Conservation (phyloP, 2,113 vertebrate genomes). For the Triplophysa dalaica region DNA sequence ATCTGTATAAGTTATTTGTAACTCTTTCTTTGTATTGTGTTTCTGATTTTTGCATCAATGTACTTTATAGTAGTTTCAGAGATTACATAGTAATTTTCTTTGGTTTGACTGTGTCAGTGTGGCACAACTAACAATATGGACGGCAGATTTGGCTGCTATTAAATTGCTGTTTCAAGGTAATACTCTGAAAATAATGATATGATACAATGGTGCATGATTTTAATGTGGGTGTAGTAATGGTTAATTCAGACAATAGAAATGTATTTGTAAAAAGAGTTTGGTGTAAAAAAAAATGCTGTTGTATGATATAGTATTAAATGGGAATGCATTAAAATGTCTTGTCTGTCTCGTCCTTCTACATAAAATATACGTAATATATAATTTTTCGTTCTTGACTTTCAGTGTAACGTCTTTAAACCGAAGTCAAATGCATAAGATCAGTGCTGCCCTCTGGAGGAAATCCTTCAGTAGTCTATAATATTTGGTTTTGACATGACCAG, state of each 20-base stretch:
- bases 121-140: constrained; percentile 32
- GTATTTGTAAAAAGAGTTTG: constrained; percentile 46
- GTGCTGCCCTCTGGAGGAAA: constrained; percentile 27
- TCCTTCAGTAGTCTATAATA: neutral
- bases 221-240: constrained; percentile 52
- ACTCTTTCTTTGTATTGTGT: constrained; percentile 66
- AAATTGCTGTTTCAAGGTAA: constrained; percentile 64
- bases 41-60: constrained; percentile 69
- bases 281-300: constrained; percentile 29
- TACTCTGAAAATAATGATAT: constrained; percentile 37
- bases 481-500: neutral
- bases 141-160: constrained; percentile 60
- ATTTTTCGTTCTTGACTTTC: too few species aligned
- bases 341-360: neutral
- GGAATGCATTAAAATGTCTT: constrained; percentile 45
- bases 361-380: neutral
- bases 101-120: constrained; percentile 55
- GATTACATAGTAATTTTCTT: constrained; percentile 30
- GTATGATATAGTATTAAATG: constrained; percentile 49
- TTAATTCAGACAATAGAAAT: constrained; percentile 31
- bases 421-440: neutral
- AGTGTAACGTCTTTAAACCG: neutral
- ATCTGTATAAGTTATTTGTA: constrained; percentile 70
- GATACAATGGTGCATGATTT: constrained; percentile 45
- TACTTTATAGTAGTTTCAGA: constrained; percentile 67